Conservation (phyloP, 2,113 vertebrate species). For the Ameiurus melas region DNA sequence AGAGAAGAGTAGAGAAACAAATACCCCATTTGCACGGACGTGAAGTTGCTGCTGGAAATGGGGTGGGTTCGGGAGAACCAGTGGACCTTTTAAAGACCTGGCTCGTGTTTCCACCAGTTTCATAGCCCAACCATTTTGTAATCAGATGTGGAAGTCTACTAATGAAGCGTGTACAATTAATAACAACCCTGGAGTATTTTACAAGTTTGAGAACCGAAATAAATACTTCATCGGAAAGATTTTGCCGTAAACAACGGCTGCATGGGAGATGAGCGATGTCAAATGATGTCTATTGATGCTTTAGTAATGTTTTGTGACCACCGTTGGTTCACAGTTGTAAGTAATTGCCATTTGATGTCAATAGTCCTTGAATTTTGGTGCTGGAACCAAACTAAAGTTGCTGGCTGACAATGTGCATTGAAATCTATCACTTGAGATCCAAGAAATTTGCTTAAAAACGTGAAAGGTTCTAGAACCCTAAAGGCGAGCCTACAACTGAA, state of each 20-base stretch:
- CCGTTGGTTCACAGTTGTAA: not conserved
- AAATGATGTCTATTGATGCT: not conserved
- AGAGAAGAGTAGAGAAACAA: not conserved
- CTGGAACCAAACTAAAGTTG: not conserved
- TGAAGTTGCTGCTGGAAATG: not conserved
- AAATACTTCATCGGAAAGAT: not conserved
- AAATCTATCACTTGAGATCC: not conserved
- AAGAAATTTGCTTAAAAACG: not conserved
- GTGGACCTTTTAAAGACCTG: conserved; percentile 10
- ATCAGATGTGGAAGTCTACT: conserved; percentile 5
- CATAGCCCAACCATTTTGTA: not conserved
- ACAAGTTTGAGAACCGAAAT: not conserved
- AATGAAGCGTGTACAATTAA: not conserved
- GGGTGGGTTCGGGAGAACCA: not conserved
- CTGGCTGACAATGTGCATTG: not conserved
- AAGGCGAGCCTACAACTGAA: not conserved
- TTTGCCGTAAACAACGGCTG: not conserved
- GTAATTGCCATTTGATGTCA: not conserved
- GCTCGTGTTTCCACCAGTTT: not conserved
- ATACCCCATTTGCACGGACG: conserved; percentile 9
- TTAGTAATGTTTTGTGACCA: not conserved
- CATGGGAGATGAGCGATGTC: not conserved
- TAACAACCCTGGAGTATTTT: not conserved
- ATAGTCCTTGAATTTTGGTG: not conserved
- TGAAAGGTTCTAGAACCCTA: not conserved